phyloP scores from a whole-genome alignment of 2,888 invertebrate species.

The Eristalis pertinax region DNA sequence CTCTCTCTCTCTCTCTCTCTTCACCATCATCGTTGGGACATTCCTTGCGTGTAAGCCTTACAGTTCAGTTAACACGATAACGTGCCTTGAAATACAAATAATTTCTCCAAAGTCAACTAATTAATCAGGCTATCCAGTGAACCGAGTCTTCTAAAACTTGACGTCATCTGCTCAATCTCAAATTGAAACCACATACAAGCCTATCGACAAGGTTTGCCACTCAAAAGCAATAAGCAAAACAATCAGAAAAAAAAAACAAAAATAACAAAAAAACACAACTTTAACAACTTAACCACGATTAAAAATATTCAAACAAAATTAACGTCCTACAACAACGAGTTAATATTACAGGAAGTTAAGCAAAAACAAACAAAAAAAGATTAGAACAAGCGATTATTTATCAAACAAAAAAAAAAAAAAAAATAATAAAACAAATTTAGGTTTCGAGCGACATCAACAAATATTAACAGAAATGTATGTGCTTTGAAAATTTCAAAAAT shows the following conservation, averaged over 20 bases:
- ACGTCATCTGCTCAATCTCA: not conserved
- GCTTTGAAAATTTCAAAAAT: not conserved
- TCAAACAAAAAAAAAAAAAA: not conserved
- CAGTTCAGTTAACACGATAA: not conserved
- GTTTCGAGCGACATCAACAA: constrained; percentile 23
- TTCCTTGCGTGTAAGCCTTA: not conserved
- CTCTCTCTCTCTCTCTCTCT: no score
- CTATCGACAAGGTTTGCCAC: not conserved
- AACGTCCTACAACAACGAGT: constrained; percentile 51
- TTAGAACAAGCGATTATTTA: no score
- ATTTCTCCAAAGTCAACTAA: not conserved
- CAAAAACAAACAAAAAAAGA: no score
- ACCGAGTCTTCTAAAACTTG: no score
- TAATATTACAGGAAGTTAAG: constrained; percentile 39
- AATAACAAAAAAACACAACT: not conserved
- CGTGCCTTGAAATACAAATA: not conserved
- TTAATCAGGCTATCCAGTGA: no score
- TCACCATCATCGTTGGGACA: no score
- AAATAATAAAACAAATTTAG: constrained; percentile 5
- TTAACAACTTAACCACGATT: not conserved
- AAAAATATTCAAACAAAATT: not conserved
- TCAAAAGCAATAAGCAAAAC: not conserved
- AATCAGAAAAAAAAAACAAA: not conserved
- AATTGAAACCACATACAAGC: not conserved
- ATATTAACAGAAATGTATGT: not conserved